Base-by-base conservation (phyloP, 2,888 invertebrate genomes). In the Neoscelio sp. region DNA sequence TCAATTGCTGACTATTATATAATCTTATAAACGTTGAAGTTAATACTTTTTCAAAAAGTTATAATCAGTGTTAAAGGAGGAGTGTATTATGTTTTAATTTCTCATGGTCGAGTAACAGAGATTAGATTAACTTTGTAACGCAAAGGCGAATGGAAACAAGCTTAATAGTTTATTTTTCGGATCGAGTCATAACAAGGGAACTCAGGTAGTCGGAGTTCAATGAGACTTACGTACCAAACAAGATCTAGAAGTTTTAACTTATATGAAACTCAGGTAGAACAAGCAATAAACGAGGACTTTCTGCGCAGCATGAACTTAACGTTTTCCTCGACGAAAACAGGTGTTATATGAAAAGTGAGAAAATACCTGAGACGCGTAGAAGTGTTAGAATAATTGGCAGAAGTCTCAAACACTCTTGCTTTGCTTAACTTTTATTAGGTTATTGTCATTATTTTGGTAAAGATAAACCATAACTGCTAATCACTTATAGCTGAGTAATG, bases 251-350 rank as follows among this genome's bases (percentile, higher is more conserved):
- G 33, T 52, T 52, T 17, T 7, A 33, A 33, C 33, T 52, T 52
- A 26, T 30, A 52, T 26, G 17, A 18, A 33, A 33, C 33, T 18
- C 33, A 26, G 33, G 30, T 18, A n/a, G 10, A 26, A 52, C 23
- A 52, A 52, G 15, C 50, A 50, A 52, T 52, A 52, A 52, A 52
- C 18, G 18, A 48, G 30, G 33, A 18, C 50, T 52, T 33, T 33
- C 18, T 18, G 33, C 33, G 4, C 33, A 33, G 18, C 18, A 2
- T 33, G 17, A 52, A 18, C 7, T 15, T 33, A 33, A 33, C 50
- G 33, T 33, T 52, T 33, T 52, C 5, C 10, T 33, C 17, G 28
- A 20, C 12, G 20, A 46, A 23, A 46, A 48, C 17, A 44, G 0
- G 38, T 15, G 17, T 42, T 18, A n/a, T n/a, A 23, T 4, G 6